These are phyloP conservation scores for Melipona quadrifasciata DNA, from an alignment of 1,140 invertebrate species.

Conservation along the genomic window DNA sequence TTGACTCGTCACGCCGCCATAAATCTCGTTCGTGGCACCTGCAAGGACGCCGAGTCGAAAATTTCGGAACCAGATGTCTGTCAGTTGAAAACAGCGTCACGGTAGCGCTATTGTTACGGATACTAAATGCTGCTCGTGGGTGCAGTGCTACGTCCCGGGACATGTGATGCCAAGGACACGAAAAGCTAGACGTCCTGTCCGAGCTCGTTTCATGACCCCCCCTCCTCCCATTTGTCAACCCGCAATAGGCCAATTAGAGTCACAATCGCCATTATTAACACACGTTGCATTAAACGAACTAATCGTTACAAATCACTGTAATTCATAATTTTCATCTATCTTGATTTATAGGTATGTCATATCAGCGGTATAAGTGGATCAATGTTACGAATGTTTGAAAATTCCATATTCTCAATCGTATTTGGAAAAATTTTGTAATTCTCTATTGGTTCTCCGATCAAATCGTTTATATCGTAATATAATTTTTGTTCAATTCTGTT, in stretches of 20 bases:
- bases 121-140: conserved; percentile 61
- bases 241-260: conserved; percentile 55
- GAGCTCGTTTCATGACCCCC: conserved; percentile 35
- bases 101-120: conserved; percentile 62
- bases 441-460: too few species aligned
- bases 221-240: conserved; percentile 53
- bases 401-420: not conserved
- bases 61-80: conserved; percentile 50
- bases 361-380: not conserved
- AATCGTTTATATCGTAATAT: too few species aligned
- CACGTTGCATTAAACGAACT: not conserved
- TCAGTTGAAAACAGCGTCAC: conserved; percentile 38
- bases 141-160: conserved; percentile 13
- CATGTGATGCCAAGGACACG: conserved; percentile 40
- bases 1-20: not conserved
- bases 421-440: not conserved
- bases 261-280: not conserved
- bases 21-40: not conserved
- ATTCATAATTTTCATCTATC: not conserved
- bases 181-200: conserved; percentile 47
- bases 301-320: not conserved
- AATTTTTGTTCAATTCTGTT: too few species aligned
- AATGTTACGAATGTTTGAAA: not conserved
- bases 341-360: not conserved
- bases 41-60: conserved; percentile 7